Evolutionary conservation across 2,888 invertebrate genomes (phyloP).

Genomic region (Rhagonycha lutea): DNA sequence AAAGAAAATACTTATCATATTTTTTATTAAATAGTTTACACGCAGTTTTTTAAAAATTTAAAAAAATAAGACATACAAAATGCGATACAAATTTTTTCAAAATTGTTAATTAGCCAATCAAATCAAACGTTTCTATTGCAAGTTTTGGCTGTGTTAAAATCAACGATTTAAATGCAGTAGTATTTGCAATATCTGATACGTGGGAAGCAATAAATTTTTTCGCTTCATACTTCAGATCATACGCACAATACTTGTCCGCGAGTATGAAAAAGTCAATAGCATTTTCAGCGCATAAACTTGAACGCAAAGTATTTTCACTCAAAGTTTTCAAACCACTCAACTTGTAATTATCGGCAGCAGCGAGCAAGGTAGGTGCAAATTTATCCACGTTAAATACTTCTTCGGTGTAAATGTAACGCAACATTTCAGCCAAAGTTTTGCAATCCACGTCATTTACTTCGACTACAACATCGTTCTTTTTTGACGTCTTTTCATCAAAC

Average conservation of each 20-base stretch:
- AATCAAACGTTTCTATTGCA: background rate
- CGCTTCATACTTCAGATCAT: conserved; percentile 97
- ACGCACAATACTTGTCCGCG: conserved; percentile 96
- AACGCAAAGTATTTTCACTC: conserved; percentile 96
- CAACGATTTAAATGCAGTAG: background rate
- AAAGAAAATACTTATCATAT: too few species aligned
- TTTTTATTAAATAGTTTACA: too few species aligned
- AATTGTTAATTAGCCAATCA: too few species aligned
- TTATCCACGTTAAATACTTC: conserved; percentile 94
- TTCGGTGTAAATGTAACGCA: conserved; percentile 97
- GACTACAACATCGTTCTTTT: conserved; percentile 93
- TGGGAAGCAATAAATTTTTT: conserved; percentile 99
- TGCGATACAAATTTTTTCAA: too few species aligned
- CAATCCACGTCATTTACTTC: conserved; percentile 98
- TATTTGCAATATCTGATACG: conserved; percentile 57
- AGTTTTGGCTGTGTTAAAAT: background rate
- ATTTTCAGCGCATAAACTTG: conserved; percentile 93
- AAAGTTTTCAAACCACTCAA: conserved; percentile 97
- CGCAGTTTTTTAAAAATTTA: too few species aligned
- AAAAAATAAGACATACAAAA: too few species aligned
- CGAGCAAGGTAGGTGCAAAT: conserved; percentile 97
- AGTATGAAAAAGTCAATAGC: conserved; percentile 96
- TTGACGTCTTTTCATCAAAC: conserved; percentile 97
- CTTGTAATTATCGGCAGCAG: conserved; percentile 98
- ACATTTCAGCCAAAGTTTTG: conserved; percentile 96